Evolutionary conservation across 1,140 invertebrate species (phyloP), one percentile per base, ranked within the genome.

Genomic region (Panagrolaimus sp.): DNA sequence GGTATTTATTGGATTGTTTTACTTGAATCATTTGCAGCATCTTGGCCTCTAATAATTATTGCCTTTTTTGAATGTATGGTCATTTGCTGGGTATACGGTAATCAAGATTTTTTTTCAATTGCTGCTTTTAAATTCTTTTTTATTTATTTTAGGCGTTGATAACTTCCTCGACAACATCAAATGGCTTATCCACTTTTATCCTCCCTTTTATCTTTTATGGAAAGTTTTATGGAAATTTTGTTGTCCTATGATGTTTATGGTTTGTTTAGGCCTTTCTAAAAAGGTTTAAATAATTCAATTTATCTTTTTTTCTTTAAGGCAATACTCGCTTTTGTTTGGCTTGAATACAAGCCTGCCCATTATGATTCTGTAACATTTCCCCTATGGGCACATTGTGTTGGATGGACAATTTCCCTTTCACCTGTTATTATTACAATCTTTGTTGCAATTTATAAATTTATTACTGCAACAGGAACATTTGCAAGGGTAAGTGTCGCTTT

Each of bases 161-260:
- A 82, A 82, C 63, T 73, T 82, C 63, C 75, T 82, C 63, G 80
- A 82, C 26, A 82, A 82, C 66, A 71, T 83, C 43, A 79, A 82
- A 68, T 74, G 76, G 74, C 72, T 80, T 70, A 80, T 72, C 21
- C 63, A 73, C 9, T 75, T 66, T 52, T 82, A 83, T 67, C 80
- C 80, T 10, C 78, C 78, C 1, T 44, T 77, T 6, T 80, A 79
- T 46, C 46, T 82, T 6, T 38, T 77, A 14, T 82, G 80, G 76
- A 82, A 82, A 70, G 65, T 82, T 63, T 52, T 82, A 9, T 82
- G 79, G 79, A 83, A 83, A 68, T 81, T 82, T 68, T 32, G 82
- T 17, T 83, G 79, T 69, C 80, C 80, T 21, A 21, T 79, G 32
- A 65, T 83, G 9, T 79, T 83, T 44, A 47, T 81, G 43, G 80